A percentile compares a stretch with the other conserved stretches of the same genome.
Conservation (phyloP, 2,888 invertebrate genomes). For the Opisthograptis luteolata region DNA sequence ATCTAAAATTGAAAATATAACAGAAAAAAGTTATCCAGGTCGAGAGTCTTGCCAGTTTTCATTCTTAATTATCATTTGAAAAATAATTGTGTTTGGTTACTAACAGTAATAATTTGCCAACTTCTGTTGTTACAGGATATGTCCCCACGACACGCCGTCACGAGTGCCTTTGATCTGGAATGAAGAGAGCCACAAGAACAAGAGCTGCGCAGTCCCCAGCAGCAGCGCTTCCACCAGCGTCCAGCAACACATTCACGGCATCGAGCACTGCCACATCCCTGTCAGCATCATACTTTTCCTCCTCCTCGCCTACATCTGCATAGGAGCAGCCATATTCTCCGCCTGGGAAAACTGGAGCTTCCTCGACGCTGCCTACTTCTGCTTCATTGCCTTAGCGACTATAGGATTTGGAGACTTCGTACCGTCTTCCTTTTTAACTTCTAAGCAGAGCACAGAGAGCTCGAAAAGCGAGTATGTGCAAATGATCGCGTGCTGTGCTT, state of each 20-base stretch:
- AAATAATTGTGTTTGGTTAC: too few species aligned
- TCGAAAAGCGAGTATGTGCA: conserved; percentile 86
- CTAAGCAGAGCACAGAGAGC: conserved; percentile 71
- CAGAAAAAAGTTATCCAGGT: too few species aligned
- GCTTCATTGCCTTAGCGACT: conserved; percentile 92
- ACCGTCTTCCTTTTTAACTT: conserved; percentile 83
- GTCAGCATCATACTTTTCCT: conserved; percentile 86
- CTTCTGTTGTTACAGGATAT: conserved; percentile 62
- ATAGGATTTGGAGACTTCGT: conserved; percentile 92
- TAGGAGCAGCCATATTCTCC: conserved; percentile 91
- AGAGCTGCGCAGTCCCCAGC: conserved; percentile 69
- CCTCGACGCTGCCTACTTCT: conserved; percentile 92
- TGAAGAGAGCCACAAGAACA: conserved; percentile 69
- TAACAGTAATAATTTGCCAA: not conserved
- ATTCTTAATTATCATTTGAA: too few species aligned
- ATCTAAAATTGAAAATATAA: too few species aligned
- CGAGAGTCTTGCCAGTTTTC: too few species aligned
- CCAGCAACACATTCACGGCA: conserved; percentile 60
- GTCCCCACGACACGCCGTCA: conserved; percentile 90
- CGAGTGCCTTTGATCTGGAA: conserved; percentile 89
- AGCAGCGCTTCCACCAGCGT: conserved; percentile 66
- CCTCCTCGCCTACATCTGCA: conserved; percentile 88
- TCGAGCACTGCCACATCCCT: conserved; percentile 76
- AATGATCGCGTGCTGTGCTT: conserved; percentile 91
- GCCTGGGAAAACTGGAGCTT: conserved; percentile 93